Conservation (phyloP, 2,888 invertebrate genomes). For the Caradrina clavipalpis region DNA sequence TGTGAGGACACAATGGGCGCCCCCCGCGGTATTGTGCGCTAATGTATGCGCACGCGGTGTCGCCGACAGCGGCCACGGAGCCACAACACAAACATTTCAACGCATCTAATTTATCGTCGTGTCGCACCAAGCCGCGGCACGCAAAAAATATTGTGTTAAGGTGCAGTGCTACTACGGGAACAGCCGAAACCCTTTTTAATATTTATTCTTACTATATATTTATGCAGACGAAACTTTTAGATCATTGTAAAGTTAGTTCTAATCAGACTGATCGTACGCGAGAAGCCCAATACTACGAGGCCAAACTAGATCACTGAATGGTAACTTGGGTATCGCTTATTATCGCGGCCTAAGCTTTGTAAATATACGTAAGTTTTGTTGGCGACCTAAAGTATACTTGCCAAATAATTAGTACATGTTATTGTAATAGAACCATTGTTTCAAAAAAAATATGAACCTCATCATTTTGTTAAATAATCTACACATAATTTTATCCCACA, state of each 20-base stretch:
- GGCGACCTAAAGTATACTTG: neutral
- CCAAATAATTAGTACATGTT: conserved; percentile 1
- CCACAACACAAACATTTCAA: conserved; percentile 90
- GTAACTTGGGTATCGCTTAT: neutral
- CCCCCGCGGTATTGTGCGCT: conserved; percentile 86
- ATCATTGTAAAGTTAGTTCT: neutral
- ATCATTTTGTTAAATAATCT: conserved; percentile 11
- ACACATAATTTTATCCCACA: conserved; percentile 23
- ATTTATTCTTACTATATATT: conserved; percentile 31
- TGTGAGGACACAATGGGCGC: conserved; percentile 85
- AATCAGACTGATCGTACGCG: neutral
- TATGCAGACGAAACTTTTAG: neutral
- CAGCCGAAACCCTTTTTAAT: conserved; percentile 26
- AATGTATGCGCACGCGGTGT: conserved; percentile 85
- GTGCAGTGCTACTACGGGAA: conserved; percentile 66
- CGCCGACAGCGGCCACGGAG: conserved; percentile 78
- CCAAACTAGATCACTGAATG: neutral
- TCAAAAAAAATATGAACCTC: neutral
- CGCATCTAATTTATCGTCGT: conserved; percentile 89
- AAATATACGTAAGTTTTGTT: neutral
- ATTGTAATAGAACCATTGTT: neutral
- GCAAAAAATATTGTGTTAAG: conserved; percentile 87
- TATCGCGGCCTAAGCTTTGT: neutral
- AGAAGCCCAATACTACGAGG: neutral
- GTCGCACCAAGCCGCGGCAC: conserved; percentile 78